Evolutionary conservation across 2,797 vertebrate genomes (phyloP), one percentile per base, ranked within the genome.

Genomic region (Melanotaenia maccullochi): DNA sequence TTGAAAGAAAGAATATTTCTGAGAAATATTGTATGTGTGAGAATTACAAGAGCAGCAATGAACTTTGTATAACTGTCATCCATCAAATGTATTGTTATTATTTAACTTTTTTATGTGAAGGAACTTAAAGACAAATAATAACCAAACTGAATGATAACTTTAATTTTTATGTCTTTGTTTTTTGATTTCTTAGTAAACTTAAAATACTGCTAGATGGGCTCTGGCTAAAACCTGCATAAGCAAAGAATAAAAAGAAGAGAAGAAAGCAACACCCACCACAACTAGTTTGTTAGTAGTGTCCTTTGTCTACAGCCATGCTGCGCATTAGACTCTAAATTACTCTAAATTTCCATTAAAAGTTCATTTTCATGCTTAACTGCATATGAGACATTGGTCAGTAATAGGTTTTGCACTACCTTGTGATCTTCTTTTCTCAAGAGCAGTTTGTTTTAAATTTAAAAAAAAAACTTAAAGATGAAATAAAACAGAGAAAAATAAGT

Each of bases 1-100:
- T 80, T 70, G 68, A 66, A 52, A 57, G 66, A 69, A 42, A 68
- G 71, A 76, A 49, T 77, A 28, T 69, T 63, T 65, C 47, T 13
- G 22, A 4, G 42, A 62, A 35, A 22, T 35, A 33, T 47, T 49
- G 32, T 67, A n/a, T 63, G 49, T 67, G 66, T 75, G 59, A 67
- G 60, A 65, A 32, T 35, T 36, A 42, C 35, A 52, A 68, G 24
- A 32, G 0, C 62, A 65, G 20, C 51, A 40, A 30, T 60, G 38
- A 65, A 64, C 20, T 42, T 57, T 70, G 44, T 22, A 63, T 42
- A 64, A 54, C 65, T 44, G 55, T 54, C n/a, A 22, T 47, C n/a
- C 7, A 24, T 65, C 22, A 7, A 49, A 22, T 30, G 5, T 33
- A 33, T 75, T 32, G 2, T 55, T 32, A 30, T 55, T 14, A 28